Percentiles rank a stretch among this genome's conserved stretches.
These are phyloP conservation scores for Rhyacophila evoluta DNA, from an alignment of 2,888 invertebrate genomes.

Conservation along the genomic window DNA sequence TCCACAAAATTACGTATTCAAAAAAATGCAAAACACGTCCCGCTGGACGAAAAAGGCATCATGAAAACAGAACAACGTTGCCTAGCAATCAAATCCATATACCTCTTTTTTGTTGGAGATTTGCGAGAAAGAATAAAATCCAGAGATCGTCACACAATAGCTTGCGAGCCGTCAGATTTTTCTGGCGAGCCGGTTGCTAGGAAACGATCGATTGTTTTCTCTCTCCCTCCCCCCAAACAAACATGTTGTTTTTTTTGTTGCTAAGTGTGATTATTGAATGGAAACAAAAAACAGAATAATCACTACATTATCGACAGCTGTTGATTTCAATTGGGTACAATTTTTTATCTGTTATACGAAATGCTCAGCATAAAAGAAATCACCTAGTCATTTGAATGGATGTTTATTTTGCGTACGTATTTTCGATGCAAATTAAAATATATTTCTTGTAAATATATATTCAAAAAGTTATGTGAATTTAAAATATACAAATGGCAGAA, in stretches of 20 bases:
- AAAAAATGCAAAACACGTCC: conserved; percentile 12
- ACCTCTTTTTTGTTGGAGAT: background rate
- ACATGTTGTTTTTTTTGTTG: background rate
- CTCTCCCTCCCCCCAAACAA: background rate
- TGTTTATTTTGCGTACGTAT: too few species aligned
- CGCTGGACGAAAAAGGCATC: background rate
- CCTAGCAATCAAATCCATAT: conserved; percentile 2
- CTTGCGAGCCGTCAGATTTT: background rate
- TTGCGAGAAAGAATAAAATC: background rate
- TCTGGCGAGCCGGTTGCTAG: background rate
- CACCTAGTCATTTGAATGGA: too few species aligned
- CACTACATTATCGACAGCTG: too few species aligned
- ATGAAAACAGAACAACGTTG: background rate
- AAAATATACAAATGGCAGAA: too few species aligned
- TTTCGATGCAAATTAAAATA: too few species aligned
- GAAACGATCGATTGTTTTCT: background rate
- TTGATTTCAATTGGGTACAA: too few species aligned
- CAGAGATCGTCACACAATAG: background rate
- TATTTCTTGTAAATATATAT: too few species aligned
- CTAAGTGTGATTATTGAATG: background rate
- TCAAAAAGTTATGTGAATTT: too few species aligned
- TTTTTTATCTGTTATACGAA: too few species aligned
- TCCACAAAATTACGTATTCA: background rate
- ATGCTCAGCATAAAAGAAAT: too few species aligned
- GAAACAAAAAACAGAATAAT: background rate